Conservation (phyloP, 2,113 vertebrate species). For the Prunella himalayana region DNA sequence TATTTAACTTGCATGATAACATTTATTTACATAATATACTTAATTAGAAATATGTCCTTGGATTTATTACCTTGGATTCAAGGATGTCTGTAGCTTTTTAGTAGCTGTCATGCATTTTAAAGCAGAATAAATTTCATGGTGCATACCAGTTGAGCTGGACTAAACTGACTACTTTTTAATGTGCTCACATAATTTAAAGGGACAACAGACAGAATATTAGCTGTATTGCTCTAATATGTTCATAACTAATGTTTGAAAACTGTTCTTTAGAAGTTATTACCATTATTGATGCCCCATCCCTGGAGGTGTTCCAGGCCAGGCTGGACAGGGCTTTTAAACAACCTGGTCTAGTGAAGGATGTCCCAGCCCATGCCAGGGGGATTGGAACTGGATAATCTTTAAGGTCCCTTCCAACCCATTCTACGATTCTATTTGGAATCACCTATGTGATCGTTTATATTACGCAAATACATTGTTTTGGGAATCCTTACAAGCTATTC, state of each 20-base stretch:
- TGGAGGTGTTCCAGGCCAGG: not conserved
- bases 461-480: not conserved
- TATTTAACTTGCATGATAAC: not conserved
- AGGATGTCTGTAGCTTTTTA: not conserved
- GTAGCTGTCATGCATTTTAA: not conserved
- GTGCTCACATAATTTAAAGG: fast-evolving
- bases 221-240: not conserved
- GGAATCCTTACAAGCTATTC: not conserved
- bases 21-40: conserved; percentile 28
- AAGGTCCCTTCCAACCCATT: not conserved
- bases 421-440: not conserved
- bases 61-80: not conserved
- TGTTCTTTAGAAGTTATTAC: not conserved
- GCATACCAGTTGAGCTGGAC: not conserved
- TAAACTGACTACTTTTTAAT: not conserved
- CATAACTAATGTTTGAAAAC: not conserved
- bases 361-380: not conserved
- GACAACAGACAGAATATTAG: not conserved
- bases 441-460: not conserved
- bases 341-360: not conserved
- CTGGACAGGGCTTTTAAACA: not conserved
- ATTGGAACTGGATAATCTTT: not conserved
- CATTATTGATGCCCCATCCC: not conserved
- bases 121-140: not conserved
- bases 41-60: not conserved